Evolutionary conservation across 1,140 invertebrate genomes (phyloP).

Genomic region (Mamestra configurata): DNA sequence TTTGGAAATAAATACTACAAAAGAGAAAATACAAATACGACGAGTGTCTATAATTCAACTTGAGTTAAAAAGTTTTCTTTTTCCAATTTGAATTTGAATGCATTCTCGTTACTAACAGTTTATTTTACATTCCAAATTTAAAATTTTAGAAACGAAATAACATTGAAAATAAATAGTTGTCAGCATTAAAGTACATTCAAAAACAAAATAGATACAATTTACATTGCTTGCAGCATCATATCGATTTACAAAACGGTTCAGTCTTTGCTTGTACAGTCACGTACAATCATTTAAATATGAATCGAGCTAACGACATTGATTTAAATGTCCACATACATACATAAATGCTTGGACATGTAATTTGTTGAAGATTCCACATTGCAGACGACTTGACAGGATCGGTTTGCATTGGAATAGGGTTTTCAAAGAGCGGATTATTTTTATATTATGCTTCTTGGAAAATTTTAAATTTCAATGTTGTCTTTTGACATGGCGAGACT

Average conservation of each 20-base stretch:
- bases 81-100: neutral
- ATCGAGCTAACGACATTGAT: constrained; percentile 34
- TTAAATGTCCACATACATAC: neutral
- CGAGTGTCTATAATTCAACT: neutral
- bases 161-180: neutral
- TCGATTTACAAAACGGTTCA: constrained; percentile 4
- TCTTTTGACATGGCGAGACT: too few species aligned
- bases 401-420: neutral
- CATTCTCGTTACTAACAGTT: neutral
- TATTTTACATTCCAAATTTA: neutral
- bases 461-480: too few species aligned
- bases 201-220: constrained; percentile 16
- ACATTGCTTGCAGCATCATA: neutral
- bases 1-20: too few species aligned
- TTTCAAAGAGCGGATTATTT: neutral
- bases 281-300: constrained; percentile 43
- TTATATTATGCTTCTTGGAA: too few species aligned
- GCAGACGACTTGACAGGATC: neutral
- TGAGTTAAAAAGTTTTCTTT: neutral
- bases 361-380: neutral
- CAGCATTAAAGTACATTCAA: constrained; percentile 9
- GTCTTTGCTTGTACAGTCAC: constrained; percentile 2
- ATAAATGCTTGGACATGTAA: constrained; percentile 1
- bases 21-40: too few species aligned
- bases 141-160: neutral